A percentile compares a stretch with the other conserved stretches of the same genome.
These are phyloP conservation scores for Crypturellus undulatus DNA, from an alignment of 2,113 vertebrate genomes.

Conservation along the genomic window DNA sequence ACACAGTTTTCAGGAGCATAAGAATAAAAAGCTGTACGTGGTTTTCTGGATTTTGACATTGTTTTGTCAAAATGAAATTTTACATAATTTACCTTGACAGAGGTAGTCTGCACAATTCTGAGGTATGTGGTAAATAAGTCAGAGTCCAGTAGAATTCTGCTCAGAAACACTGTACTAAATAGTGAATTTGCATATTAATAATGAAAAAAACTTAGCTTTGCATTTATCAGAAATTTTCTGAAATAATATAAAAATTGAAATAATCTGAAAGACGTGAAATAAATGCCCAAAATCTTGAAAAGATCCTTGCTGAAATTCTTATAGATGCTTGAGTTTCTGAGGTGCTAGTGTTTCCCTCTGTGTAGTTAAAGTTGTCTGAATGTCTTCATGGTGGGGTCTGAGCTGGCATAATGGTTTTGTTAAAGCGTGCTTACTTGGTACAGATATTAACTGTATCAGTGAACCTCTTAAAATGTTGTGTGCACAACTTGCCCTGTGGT, in stretches of 20 bases:
- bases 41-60: neutral
- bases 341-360: neutral
- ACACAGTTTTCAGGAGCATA: neutral
- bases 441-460: neutral
- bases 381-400: neutral
- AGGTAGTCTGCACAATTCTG: neutral
- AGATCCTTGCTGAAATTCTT: too few species aligned
- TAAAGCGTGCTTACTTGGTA: neutral
- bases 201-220: neutral
- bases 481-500: neutral
- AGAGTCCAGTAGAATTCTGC: neutral
- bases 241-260: neutral
- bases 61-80: neutral
- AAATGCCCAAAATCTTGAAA: neutral
- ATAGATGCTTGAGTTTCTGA: neutral
- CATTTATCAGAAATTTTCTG: neutral
- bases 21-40: neutral
- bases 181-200: neutral
- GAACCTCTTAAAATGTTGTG: neutral
- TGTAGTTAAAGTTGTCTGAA: neutral
- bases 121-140: neutral
- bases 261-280: neutral
- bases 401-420: neutral
- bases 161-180: neutral
- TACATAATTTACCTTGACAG: neutral